Evolutionary conservation across 1,140 invertebrate species (phyloP).

Genomic region (Magallana gigas): DNA sequence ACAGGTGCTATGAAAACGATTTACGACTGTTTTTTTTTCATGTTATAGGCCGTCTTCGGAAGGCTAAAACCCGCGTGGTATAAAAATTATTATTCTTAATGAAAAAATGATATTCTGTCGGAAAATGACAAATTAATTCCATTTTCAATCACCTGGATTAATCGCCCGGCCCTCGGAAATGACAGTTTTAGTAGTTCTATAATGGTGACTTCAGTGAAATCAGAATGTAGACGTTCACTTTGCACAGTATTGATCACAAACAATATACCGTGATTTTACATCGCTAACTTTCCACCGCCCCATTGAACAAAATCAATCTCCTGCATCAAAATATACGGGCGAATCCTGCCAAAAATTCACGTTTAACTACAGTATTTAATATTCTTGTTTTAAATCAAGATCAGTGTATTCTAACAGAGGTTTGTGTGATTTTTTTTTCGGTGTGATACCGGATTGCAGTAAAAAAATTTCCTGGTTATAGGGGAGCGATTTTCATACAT

Average conservation of each 20-base stretch:
- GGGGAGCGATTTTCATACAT: neutral
- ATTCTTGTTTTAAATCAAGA: neutral
- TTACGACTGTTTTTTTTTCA: neutral
- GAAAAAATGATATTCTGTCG: neutral
- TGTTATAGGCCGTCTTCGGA: neutral
- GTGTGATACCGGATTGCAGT: neutral
- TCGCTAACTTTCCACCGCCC: conserved; percentile 8
- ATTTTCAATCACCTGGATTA: conserved; percentile 4
- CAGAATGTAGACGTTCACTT: neutral
- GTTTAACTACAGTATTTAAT: no score
- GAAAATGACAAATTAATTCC: neutral
- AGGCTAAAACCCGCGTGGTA: neutral
- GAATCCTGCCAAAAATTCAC: neutral
- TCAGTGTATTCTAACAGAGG: neutral
- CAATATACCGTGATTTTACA: conserved; percentile 13
- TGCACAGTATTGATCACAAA: neutral
- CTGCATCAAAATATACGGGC: conserved; percentile 1
- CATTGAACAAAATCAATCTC: conserved; percentile 23
- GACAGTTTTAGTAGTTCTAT: neutral
- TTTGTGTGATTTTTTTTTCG: neutral
- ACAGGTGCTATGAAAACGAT: conserved; percentile 7
- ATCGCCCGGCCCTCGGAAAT: neutral
- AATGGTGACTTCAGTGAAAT: conserved; percentile 14
- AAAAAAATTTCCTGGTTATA: no score
- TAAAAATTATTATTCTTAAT: neutral